A percentile compares a stretch with the other conserved stretches of the same genome.
phyloP scores from a whole-genome alignment of 2,113 vertebrate genomes.

The Oenanthe oenanthe region DNA sequence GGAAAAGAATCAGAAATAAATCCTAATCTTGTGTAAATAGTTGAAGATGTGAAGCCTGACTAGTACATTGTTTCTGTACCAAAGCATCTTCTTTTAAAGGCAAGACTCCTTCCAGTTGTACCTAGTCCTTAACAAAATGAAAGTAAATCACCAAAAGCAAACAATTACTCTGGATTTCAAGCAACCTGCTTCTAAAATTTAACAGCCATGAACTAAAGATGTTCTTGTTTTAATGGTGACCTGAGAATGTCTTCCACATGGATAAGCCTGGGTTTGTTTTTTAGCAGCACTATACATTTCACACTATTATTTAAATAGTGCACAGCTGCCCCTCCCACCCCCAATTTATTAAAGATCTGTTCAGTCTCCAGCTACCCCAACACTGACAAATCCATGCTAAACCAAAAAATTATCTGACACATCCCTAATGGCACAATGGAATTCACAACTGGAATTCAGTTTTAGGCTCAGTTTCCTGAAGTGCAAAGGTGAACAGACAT shows the following conservation, averaged over 20 bases:
- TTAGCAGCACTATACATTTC: neutral
- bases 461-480: neutral
- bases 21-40: slow-evolving; percentile 73
- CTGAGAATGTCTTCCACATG: slow-evolving; percentile 13
- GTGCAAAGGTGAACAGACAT: neutral
- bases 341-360: neutral
- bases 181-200: slow-evolving; percentile 14
- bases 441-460: neutral
- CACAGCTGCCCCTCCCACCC: neutral
- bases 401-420: neutral
- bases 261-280: neutral
- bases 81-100: slow-evolving; percentile 62
- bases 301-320: neutral
- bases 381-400: neutral
- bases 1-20: slow-evolving; percentile 69
- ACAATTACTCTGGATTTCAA: slow-evolving; percentile 3
- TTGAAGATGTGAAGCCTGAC: slow-evolving; percentile 55
- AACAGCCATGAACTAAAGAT: neutral
- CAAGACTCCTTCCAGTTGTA: slow-evolving; percentile 56
- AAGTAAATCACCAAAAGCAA: slow-evolving; percentile 67
- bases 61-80: slow-evolving; percentile 57
- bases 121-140: slow-evolving; percentile 35
- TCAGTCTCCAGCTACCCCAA: neutral
- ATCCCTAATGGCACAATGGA: neutral
- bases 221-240: neutral